phyloP scores from a whole-genome alignment of 2,113 vertebrate genomes.

The Heliornis fulica region DNA sequence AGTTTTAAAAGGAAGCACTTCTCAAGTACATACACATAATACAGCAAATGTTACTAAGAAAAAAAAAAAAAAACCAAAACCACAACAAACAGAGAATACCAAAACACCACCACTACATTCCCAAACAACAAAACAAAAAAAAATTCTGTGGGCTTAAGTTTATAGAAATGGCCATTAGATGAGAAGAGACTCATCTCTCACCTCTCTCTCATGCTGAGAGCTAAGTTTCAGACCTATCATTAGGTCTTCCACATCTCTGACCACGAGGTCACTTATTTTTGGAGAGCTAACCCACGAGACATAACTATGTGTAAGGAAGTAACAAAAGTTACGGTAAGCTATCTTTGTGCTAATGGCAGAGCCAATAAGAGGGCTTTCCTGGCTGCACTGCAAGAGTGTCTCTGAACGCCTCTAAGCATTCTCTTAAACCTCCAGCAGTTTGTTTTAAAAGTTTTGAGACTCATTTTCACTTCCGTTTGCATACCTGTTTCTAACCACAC shows the following conservation, averaged over 20 bases:
- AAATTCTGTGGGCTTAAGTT: too few relatives aligned
- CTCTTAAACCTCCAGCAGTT: neutral
- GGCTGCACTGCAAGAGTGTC: neutral
- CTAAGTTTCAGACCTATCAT: neutral
- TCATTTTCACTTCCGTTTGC: slow-evolving; percentile 52
- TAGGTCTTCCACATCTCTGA: neutral
- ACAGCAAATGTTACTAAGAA: neutral
- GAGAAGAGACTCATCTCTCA: neutral
- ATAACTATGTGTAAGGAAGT: neutral
- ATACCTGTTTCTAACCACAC: slow-evolving; percentile 36
- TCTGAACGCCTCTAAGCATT: neutral
- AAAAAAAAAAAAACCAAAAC: too few relatives aligned
- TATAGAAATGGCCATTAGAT: neutral
- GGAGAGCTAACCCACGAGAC: neutral
- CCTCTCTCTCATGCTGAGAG: too few relatives aligned
- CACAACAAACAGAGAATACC: too few relatives aligned
- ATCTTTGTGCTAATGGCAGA: neutral
- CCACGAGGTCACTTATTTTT: neutral
- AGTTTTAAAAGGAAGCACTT: neutral
- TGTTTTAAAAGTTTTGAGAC: neutral
- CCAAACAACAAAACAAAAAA: too few relatives aligned
- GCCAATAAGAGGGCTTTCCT: neutral
- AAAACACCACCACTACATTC: too few relatives aligned
- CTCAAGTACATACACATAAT: neutral
- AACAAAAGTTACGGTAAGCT: neutral